Evolutionary conservation across 2,797 vertebrate genomes (phyloP).

Genomic region (Triplophysa bombifrons): DNA sequence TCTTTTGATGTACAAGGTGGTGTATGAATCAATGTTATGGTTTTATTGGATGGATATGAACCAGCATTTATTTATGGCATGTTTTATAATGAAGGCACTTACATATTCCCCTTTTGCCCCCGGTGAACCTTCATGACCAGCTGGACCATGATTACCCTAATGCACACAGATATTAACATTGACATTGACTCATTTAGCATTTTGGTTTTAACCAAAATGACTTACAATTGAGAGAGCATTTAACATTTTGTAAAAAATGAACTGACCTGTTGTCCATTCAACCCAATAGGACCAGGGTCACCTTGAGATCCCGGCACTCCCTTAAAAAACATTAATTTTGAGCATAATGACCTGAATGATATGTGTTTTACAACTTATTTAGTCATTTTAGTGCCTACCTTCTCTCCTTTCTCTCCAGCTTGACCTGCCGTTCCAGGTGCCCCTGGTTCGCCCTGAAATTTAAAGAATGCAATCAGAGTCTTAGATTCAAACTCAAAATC

Average conservation of each 20-base stretch:
- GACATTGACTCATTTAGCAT: too few species aligned
- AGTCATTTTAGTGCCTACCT: constrained; percentile 65
- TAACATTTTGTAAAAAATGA: neutral
- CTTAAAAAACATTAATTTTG: constrained; percentile 58
- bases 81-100: constrained; percentile 37
- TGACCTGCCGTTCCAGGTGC: constrained; percentile 66
- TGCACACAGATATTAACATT: neutral
- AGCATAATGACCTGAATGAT: neutral
- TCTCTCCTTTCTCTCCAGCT: constrained; percentile 75
- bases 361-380: neutral
- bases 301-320: constrained; percentile 71
- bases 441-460: constrained; percentile 67
- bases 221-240: too few species aligned
- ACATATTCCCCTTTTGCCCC: constrained; percentile 81
- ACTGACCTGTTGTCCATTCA: constrained; percentile 81
- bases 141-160: constrained; percentile 75
- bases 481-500: neutral
- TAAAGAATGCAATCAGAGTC: neutral
- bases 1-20: neutral
- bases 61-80: neutral
- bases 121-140: constrained; percentile 69
- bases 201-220: too few species aligned
- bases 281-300: constrained; percentile 67
- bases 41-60: neutral
- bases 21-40: neutral